A percentile compares a stretch with the other conserved stretches of the same genome.
These are phyloP conservation scores for Telmatochromis sp. DNA, from an alignment of 2,113 vertebrate species.

Conservation along the genomic window DNA sequence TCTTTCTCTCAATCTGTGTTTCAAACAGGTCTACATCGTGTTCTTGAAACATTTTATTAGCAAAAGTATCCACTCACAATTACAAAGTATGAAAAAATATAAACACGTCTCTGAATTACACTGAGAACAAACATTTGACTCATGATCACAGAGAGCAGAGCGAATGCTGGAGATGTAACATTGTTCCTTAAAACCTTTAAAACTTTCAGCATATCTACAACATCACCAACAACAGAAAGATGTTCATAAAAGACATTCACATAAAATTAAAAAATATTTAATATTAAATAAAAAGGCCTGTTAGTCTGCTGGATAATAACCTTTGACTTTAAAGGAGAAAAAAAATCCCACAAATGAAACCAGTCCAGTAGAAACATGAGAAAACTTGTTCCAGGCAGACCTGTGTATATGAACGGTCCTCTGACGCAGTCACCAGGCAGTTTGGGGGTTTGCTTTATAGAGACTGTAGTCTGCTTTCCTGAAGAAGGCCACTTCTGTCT, in stretches of 20 bases:
- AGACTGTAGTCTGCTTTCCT: constrained; percentile 81
- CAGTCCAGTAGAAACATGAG: accelerated
- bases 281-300: neutral
- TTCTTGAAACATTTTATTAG: neutral
- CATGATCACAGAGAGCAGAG: neutral
- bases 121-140: neutral
- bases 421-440: constrained; percentile 44
- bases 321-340: neutral
- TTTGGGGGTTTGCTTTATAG: constrained; percentile 82
- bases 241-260: neutral
- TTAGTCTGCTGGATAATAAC: neutral
- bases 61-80: neutral
- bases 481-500: constrained; percentile 93
- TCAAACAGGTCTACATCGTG: accelerated
- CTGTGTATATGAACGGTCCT: neutral
- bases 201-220: neutral
- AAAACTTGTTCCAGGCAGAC: neutral
- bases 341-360: neutral
- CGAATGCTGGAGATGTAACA: neutral
- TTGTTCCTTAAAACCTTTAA: neutral
- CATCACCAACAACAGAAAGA: neutral
- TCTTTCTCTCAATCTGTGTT: neutral
- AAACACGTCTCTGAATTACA: neutral
- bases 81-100: neutral
- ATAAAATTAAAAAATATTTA: neutral